A percentile compares a stretch with the other conserved stretches of the same genome.
phyloP scores from a whole-genome alignment of 2,888 invertebrate genomes.

The Tribolium freemani region DNA sequence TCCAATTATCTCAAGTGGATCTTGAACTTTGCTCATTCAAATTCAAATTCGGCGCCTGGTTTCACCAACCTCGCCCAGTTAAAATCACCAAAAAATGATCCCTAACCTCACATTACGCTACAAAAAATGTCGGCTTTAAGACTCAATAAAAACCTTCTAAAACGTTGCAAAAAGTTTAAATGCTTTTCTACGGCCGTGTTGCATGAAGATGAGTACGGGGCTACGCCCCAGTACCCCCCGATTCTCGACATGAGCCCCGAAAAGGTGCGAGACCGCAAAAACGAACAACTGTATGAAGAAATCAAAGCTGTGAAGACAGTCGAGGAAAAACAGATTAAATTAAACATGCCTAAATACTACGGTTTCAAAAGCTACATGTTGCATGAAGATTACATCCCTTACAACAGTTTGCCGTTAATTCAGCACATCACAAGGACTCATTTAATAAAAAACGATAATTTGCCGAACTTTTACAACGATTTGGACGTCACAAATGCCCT shows the following conservation, averaged over 20 bases:
- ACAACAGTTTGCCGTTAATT: conserved; percentile 78
- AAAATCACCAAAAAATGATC: too few species aligned
- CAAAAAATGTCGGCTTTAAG: conserved; percentile 30
- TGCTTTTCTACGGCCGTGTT: conserved; percentile 45
- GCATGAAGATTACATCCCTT: conserved; percentile 74
- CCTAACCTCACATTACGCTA: too few species aligned
- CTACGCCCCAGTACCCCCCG: conserved; percentile 72
- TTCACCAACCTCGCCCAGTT: too few species aligned
- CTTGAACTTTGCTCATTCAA: too few species aligned
- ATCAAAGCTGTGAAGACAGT: conserved; percentile 78
- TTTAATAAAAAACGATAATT: conserved; percentile 71
- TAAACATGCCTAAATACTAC: conserved; percentile 87
- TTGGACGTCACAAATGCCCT: conserved; percentile 66
- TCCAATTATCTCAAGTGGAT: too few species aligned
- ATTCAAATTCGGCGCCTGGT: too few species aligned
- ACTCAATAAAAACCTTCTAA: neutral
- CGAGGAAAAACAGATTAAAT: conserved; percentile 86
- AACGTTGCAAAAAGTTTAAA: conserved; percentile 8
- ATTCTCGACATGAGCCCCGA: conserved; percentile 74
- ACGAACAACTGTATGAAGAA: conserved; percentile 70
- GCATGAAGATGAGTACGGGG: conserved; percentile 63
- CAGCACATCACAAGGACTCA: conserved; percentile 87
- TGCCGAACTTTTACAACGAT: conserved; percentile 74
- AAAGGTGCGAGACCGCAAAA: conserved; percentile 69
- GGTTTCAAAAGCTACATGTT: conserved; percentile 79